Evolutionary conservation across 2,888 invertebrate genomes (phyloP).

Genomic region (Cremastobaeus sp.): DNA sequence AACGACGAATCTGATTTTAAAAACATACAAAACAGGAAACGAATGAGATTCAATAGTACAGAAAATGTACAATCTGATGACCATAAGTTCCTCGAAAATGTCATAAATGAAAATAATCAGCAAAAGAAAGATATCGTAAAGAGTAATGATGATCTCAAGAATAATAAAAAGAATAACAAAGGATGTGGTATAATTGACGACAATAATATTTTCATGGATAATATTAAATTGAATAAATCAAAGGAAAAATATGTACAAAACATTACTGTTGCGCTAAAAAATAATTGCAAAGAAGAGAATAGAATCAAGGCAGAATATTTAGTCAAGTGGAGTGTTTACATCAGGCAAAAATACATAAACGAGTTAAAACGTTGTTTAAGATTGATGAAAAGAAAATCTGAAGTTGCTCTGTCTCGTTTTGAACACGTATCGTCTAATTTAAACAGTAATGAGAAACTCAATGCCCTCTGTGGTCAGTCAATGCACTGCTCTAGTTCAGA

Average conservation of each 20-base stretch:
- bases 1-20: no score
- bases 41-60: no score
- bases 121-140: no score
- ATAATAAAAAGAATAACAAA: background rate
- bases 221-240: constrained; percentile 4
- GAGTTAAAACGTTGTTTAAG: background rate
- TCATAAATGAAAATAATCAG: no score
- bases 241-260: constrained; percentile 9
- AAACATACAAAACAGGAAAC: no score
- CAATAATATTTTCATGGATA: background rate
- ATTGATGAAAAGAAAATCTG: constrained; percentile 22
- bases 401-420: constrained; percentile 11
- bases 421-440: background rate
- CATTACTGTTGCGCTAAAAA: background rate
- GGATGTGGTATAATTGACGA: background rate
- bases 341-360: constrained; percentile 2
- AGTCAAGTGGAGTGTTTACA: background rate
- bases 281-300: constrained; percentile 2
- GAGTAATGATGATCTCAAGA: no score
- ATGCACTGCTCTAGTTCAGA: constrained; percentile 18
- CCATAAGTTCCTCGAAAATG: no score
- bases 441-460: constrained; percentile 2
- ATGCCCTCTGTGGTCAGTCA: constrained; percentile 20
- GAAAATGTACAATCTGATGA: no score
- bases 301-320: constrained; percentile 11